These are phyloP conservation scores for Ceratothoa steindachneri DNA, from an alignment of 2,888 invertebrate species.

Conservation along the genomic window DNA sequence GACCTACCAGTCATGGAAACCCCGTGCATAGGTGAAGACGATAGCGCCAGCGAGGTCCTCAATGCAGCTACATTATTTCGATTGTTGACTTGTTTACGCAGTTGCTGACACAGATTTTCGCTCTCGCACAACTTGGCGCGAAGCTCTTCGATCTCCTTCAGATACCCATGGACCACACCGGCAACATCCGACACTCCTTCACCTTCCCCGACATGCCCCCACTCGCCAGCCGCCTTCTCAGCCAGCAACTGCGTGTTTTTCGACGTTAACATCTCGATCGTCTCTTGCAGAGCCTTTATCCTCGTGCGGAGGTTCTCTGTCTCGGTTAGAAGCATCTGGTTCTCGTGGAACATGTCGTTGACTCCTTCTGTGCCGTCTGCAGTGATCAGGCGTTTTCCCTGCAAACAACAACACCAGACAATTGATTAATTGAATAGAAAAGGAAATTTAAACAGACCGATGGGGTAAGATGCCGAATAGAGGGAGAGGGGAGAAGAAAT, in stretches of 20 bases:
- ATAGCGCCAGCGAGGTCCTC: constrained; percentile 48
- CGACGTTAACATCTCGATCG: constrained; percentile 77
- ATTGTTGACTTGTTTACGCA: constrained; percentile 58
- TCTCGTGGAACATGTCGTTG: constrained; percentile 94
- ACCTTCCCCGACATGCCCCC: constrained; percentile 52
- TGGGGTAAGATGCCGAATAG: too few species aligned
- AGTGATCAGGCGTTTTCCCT: constrained; percentile 82
- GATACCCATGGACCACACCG: constrained; percentile 73
- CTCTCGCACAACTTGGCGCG: constrained; percentile 83
- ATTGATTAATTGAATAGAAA: neutral
- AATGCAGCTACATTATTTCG: constrained; percentile 43
- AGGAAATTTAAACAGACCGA: constrained; percentile 9
- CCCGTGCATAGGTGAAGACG: constrained; percentile 46
- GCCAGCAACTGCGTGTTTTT: constrained; percentile 76
- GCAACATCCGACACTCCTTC: constrained; percentile 57
- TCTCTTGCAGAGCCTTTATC: constrained; percentile 91
- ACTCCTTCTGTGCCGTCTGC: constrained; percentile 81
- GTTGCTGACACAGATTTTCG: constrained; percentile 70
- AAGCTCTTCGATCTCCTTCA: constrained; percentile 85
- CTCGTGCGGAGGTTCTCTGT: constrained; percentile 79
- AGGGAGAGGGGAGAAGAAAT: neutral
- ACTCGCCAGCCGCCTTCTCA: constrained; percentile 67
- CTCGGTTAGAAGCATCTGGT: constrained; percentile 83
- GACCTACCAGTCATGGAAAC: constrained; percentile 43
- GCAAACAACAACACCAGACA: constrained; percentile 47